A percentile compares a stretch with the other conserved stretches of the same genome.
These are phyloP conservation scores for Drosophila suboccidentalis DNA, from an alignment of 2,888 invertebrate species.

Conservation along the genomic window DNA sequence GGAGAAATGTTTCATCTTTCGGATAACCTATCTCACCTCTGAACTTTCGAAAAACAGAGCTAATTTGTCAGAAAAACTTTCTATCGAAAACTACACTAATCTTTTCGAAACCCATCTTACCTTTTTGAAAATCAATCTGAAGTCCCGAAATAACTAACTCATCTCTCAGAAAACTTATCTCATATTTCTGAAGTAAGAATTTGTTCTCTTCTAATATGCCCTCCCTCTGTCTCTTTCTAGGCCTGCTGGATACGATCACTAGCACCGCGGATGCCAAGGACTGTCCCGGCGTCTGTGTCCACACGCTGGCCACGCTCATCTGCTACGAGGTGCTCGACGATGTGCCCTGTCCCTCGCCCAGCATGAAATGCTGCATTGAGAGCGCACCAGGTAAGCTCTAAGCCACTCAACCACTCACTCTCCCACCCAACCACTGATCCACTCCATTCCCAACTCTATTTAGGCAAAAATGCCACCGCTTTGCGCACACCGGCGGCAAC, in stretches of 20 bases:
- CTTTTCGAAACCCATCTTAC: background rate
- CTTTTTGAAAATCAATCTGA: background rate
- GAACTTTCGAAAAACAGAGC: too few relatives aligned
- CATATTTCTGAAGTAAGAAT: too few relatives aligned
- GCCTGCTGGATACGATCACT: slow-evolving; percentile 93
- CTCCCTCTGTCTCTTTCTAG: slow-evolving; percentile 85
- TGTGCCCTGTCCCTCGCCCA: slow-evolving; percentile 91
- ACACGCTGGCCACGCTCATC: slow-evolving; percentile 93
- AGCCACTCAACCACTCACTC: background rate
- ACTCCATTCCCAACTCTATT: background rate
- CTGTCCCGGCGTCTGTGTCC: slow-evolving; percentile 96
- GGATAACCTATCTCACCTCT: background rate
- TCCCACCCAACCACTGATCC: background rate
- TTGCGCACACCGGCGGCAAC: slow-evolving; percentile 52
- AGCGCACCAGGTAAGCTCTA: slow-evolving; percentile 87
- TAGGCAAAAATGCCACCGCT: slow-evolving; percentile 85
- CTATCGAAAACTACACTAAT: background rate
- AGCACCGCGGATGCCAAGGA: slow-evolving; percentile 94
- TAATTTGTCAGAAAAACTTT: too few relatives aligned
- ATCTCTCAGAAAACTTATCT: background rate
- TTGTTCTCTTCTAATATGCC: too few relatives aligned
- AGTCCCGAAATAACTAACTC: too few relatives aligned
- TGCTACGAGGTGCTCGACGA: slow-evolving; percentile 94
- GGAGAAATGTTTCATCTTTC: too few relatives aligned
- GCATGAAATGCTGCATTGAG: slow-evolving; percentile 94